Conservation (phyloP, 2,888 invertebrate genomes). For the Heliconius ismenius region DNA sequence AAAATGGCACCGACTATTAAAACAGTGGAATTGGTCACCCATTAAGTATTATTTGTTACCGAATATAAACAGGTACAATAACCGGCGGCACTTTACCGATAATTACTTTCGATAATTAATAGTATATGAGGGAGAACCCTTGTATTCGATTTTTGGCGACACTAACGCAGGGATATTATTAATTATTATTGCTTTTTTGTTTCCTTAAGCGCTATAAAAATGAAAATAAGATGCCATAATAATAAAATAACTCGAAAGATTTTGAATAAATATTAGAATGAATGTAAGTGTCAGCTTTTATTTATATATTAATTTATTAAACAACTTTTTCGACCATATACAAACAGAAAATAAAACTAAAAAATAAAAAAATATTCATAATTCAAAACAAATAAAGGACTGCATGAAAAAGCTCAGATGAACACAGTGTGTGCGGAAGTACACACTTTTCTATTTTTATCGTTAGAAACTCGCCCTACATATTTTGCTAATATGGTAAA, state of each 20-base stretch:
- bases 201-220: neutral
- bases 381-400: neutral
- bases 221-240: too few relatives aligned
- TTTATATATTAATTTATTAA: too few relatives aligned
- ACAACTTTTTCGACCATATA: too few relatives aligned
- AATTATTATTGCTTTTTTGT: neutral
- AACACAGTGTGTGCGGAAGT: slow-evolving; percentile 4
- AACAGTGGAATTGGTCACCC: slow-evolving; percentile 39
- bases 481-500: slow-evolving; percentile 1
- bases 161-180: neutral
- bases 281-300: too few relatives aligned
- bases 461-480: slow-evolving; percentile 6
- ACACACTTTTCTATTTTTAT: neutral
- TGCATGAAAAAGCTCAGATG: neutral
- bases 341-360: too few relatives aligned
- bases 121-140: slow-evolving; percentile 18
- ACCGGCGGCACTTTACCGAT: slow-evolving; percentile 31
- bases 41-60: slow-evolving; percentile 42
- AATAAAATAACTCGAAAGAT: too few relatives aligned
- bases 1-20: slow-evolving; percentile 32
- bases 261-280: too few relatives aligned
- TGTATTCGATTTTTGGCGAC: neutral
- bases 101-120: slow-evolving; percentile 38
- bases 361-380: neutral
- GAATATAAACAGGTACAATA: slow-evolving; percentile 33